A percentile compares a stretch with the other conserved stretches of the same genome.
Evolutionary conservation across 2,797 vertebrate species (phyloP).

Genomic region (Lophotriccus pileatus): DNA sequence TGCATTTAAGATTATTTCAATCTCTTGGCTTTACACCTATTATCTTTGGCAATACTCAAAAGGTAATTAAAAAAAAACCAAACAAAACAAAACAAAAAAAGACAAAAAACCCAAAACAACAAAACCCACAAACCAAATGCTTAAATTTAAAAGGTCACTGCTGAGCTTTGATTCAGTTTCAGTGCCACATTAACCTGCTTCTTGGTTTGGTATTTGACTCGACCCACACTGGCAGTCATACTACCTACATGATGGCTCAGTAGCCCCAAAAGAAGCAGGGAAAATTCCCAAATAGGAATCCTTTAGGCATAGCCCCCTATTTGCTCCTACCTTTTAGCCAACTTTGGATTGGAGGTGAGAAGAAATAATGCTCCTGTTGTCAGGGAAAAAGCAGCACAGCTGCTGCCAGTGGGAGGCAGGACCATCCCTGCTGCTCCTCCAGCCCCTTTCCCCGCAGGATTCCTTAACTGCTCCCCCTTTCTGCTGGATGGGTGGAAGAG

Average conservation of each 20-base stretch:
- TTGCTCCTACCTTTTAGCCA: neutral
- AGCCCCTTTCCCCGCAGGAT: neutral
- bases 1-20: neutral
- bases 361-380: neutral
- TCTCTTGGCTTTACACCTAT: neutral
- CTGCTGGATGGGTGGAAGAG: neutral
- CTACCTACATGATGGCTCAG: neutral
- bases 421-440: neutral
- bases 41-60: neutral
- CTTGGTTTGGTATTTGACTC: neutral
- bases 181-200: accelerated
- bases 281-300: neutral
- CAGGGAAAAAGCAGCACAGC: neutral
- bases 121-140: too few relatives aligned
- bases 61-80: neutral
- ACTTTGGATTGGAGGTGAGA: neutral
- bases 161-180: neutral
- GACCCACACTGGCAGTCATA: neutral
- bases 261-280: neutral
- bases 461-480: neutral
- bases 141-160: neutral
- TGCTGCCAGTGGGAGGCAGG: neutral
- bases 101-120: too few relatives aligned
- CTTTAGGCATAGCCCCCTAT: neutral
- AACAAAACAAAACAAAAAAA: neutral